phyloP scores from a whole-genome alignment of 53 echinoderm and acorn worm genomes.

The Patiria pectinifera region DNA sequence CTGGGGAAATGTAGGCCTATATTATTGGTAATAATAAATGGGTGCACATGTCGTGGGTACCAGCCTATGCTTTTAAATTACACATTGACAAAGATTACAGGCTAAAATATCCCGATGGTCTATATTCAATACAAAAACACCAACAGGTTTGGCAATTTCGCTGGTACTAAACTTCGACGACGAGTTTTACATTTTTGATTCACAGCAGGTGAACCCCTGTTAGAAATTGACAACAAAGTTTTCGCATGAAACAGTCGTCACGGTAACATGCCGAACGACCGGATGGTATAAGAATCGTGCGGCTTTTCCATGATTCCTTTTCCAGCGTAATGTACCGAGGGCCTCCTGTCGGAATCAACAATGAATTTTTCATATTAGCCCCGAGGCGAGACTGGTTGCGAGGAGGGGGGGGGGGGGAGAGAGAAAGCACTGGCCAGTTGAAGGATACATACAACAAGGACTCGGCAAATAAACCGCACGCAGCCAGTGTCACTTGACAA shows the following conservation, averaged over 20 bases:
- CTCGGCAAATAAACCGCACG: not conserved
- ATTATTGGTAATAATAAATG: no score
- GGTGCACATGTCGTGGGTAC: no score
- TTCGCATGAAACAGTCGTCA: constrained; percentile 28
- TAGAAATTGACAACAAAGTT: not conserved
- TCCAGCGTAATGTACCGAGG: constrained; percentile 23
- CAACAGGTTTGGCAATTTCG: no score
- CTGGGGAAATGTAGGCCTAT: no score
- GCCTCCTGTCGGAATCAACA: constrained; percentile 26
- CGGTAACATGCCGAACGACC: not conserved
- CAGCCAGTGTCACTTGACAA: not conserved
- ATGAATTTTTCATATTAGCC: constrained; percentile 47
- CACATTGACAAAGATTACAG: no score
- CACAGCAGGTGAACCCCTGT: not conserved
- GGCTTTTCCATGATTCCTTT: constrained; percentile 47
- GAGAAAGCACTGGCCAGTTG: not conserved
- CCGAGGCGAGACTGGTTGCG: not conserved
- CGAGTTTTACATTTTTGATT: not conserved
- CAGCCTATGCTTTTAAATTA: no score
- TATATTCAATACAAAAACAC: not conserved
- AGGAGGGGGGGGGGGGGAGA: not conserved
- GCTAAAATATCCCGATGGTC: no score
- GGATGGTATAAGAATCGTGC: constrained; percentile 36
- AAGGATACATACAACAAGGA: not conserved
- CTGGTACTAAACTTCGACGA: no score